Evolutionary conservation across 2,113 vertebrate genomes (phyloP).

Genomic region (Entomyzon cyanotis): DNA sequence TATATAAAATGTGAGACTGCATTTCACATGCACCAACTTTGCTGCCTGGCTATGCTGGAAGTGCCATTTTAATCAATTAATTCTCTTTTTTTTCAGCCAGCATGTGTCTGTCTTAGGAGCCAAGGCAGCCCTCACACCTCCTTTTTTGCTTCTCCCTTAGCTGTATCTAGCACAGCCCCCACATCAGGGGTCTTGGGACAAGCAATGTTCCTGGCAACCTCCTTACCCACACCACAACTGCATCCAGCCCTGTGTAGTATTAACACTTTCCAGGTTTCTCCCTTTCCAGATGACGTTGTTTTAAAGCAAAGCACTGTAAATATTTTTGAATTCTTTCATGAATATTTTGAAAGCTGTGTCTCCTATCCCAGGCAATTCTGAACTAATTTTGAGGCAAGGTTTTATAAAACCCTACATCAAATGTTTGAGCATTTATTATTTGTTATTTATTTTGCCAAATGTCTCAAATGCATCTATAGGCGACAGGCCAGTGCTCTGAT

Average conservation of each 20-base stretch:
- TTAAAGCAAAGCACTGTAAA: conserved; percentile 64
- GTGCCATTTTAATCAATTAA: neutral
- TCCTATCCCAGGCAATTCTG: conserved; percentile 57
- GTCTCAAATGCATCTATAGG: conserved; percentile 68
- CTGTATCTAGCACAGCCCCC: neutral
- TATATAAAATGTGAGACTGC: fast-evolving
- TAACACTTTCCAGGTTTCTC: conserved; percentile 64
- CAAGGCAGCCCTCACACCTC: neutral
- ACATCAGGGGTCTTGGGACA: neutral
- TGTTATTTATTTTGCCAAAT: conserved; percentile 72
- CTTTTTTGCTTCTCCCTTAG: neutral
- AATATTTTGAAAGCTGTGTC: conserved; percentile 64
- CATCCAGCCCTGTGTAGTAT: neutral
- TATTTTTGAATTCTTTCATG: conserved; percentile 65
- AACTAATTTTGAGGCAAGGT: conserved; percentile 64
- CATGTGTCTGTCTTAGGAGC: neutral
- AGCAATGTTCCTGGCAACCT: neutral
- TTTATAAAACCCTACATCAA: conserved; percentile 64
- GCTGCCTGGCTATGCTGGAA: neutral
- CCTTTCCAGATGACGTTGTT: conserved; percentile 43
- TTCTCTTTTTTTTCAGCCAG: neutral
- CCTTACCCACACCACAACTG: neutral
- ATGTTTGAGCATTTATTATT: conserved; percentile 64
- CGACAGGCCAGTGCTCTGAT: conserved; percentile 65
- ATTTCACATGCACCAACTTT: neutral